phyloP scores from a whole-genome alignment of 2,888 invertebrate genomes.

The Zelleria hepariella region DNA sequence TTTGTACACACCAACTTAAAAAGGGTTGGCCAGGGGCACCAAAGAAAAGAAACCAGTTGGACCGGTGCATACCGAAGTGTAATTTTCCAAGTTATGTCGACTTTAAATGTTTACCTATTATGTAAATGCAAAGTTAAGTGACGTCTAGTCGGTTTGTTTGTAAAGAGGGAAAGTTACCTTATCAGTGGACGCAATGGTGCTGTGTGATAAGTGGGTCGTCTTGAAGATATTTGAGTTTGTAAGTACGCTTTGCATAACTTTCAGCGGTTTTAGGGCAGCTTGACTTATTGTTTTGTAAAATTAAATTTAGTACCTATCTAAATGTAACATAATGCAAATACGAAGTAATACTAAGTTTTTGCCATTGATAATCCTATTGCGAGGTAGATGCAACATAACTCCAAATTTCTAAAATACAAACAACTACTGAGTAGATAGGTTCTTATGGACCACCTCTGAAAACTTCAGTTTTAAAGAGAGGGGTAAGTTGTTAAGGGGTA shows the following conservation, averaged over 20 bases:
- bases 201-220: slow-evolving; percentile 70
- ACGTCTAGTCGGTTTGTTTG: neutral
- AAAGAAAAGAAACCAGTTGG: neutral
- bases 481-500: too few species aligned
- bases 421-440: too few species aligned
- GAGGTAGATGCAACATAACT: too few species aligned
- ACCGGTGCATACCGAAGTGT: neutral
- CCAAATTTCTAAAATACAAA: too few species aligned
- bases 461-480: too few species aligned
- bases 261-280: neutral
- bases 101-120: neutral
- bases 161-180: slow-evolving; percentile 7
- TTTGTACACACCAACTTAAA: too few species aligned
- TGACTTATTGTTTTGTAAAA: too few species aligned
- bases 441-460: too few species aligned
- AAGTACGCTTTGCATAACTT: slow-evolving; percentile 31
- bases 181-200: slow-evolving; percentile 41
- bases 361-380: too few species aligned
- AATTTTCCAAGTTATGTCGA: neutral
- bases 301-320: too few species aligned
- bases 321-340: too few species aligned
- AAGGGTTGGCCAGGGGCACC: neutral
- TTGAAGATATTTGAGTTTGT: slow-evolving; percentile 69
- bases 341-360: too few species aligned
- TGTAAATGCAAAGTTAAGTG: neutral